Base-by-base conservation (phyloP, 30 jellyfish, hydroid and myxozoan species). In the Pseudorhiza aurosa region DNA sequence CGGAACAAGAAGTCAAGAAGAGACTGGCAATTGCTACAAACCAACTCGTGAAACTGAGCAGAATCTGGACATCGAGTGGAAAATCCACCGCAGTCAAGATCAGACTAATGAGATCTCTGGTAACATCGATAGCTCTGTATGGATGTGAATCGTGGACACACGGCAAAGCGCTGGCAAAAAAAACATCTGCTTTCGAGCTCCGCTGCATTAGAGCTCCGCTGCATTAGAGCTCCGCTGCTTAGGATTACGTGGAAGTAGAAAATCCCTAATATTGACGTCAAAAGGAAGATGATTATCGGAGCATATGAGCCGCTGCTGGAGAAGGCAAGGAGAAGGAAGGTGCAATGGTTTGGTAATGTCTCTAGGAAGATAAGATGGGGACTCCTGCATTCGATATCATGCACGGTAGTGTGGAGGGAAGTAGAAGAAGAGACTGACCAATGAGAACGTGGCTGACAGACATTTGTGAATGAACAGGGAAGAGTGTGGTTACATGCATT, bases 311-410 rank as follows among this genome's bases (percentile, higher is more conserved):
- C 74, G 28, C 46, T 58, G 18, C 74, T 68, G 47, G 83, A 30
- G 83, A 68, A 71, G 68, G 83, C 83, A 45, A 68, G 83, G 69
- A 68, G 83, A 43, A 42, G 83, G n/a, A n/a, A n/a, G n/a, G n/a
- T n/a, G n/a, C n/a, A n/a, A n/a, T n/a, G n/a, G n/a, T n/a, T n/a
- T n/a, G n/a, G n/a, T n/a, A n/a, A n/a, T n/a, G n/a, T n/a, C n/a
- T n/a, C n/a, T n/a, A n/a, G n/a, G n/a, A n/a, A n/a, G n/a, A n/a
- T n/a, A n/a, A n/a, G n/a, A n/a, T n/a, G n/a, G n/a, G n/a, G n/a
- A n/a, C n/a, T n/a, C n/a, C n/a, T n/a, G n/a, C n/a, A n/a, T n/a
- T n/a, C n/a, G n/a, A n/a, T n/a, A n/a, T n/a, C n/a, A n/a, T n/a
- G n/a, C n/a, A n/a, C n/a, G n/a, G n/a, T n/a, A n/a, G n/a, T n/a